Evolutionary conservation across 2,797 vertebrate genomes (phyloP).

Genomic region (Microcaecilia unicolor): DNA sequence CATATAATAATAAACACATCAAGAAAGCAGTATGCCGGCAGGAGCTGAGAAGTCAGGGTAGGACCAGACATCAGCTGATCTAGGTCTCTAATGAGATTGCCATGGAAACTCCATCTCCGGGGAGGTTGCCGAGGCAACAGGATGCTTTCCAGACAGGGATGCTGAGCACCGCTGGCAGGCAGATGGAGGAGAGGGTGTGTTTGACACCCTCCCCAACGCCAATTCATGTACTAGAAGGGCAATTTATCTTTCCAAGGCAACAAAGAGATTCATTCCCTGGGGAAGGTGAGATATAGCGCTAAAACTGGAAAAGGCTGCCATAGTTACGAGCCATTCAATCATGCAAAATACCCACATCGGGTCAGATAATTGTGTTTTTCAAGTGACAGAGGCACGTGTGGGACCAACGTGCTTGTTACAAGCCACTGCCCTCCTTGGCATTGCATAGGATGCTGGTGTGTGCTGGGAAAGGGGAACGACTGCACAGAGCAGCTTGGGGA

Average conservation of each 20-base stretch:
- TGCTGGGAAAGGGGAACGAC: too few relatives aligned
- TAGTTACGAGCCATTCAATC: background rate
- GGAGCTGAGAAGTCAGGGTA: conserved; percentile 37
- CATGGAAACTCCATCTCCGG: conserved; percentile 82
- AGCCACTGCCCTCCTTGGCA: background rate
- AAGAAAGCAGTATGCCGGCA: background rate
- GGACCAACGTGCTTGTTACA: background rate
- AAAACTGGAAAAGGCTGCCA: background rate
- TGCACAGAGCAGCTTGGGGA: too few relatives aligned
- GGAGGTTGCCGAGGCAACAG: conserved; percentile 67
- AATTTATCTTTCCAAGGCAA: background rate
- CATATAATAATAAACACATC: conserved; percentile 11
- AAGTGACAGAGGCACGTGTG: background rate
- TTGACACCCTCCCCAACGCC: too few relatives aligned
- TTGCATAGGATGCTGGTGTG: background rate
- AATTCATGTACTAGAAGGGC: background rate
- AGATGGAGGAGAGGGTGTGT: too few relatives aligned
- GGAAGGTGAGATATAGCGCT: background rate
- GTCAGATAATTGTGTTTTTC: conserved; percentile 4
- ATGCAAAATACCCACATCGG: background rate
- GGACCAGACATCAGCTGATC: conserved; percentile 80
- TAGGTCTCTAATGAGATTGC: conserved; percentile 58
- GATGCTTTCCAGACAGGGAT: conserved; percentile 16
- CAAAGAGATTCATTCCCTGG: background rate
- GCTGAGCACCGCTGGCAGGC: conserved; percentile 6